Evolutionary conservation across 2,888 invertebrate species (phyloP).

Genomic region (Pollenia labialis): DNA sequence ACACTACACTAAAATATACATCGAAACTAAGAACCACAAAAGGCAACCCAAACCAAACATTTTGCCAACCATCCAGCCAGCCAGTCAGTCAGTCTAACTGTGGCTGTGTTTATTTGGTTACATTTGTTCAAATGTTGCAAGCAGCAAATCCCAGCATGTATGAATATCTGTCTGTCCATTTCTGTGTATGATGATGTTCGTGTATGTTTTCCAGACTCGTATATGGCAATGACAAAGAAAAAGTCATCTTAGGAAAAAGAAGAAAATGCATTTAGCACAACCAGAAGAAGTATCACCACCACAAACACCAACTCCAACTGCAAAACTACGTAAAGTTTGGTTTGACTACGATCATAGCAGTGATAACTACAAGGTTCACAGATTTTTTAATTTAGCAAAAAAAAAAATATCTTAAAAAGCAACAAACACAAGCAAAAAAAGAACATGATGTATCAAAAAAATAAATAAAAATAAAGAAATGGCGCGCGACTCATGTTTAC

Average conservation of each 20-base stretch:
- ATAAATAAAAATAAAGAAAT: constrained; percentile 77
- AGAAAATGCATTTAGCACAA: constrained; percentile 77
- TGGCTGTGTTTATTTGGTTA: constrained; percentile 46
- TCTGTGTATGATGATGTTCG: constrained; percentile 51
- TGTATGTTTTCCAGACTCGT: constrained; percentile 36
- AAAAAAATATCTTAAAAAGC: constrained; percentile 72
- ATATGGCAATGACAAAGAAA: constrained; percentile 68
- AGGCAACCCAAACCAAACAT: constrained; percentile 50
- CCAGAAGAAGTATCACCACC: constrained; percentile 42
- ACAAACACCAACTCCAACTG: constrained; percentile 43
- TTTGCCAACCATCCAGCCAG: constrained; percentile 2
- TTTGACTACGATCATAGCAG: constrained; percentile 75
- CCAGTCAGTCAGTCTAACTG: constrained; percentile 57
- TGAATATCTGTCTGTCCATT: constrained; percentile 19
- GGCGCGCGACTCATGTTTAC: constrained; percentile 83
- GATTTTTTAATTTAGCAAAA: constrained; percentile 79
- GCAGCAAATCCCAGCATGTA: constrained; percentile 75
- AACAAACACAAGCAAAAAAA: constrained; percentile 58
- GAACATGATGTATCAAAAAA: constrained; percentile 75
- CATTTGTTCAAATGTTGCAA: constrained; percentile 64
- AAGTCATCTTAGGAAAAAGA: constrained; percentile 37
- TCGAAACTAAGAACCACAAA: constrained; percentile 50
- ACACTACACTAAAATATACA: constrained; percentile 25
- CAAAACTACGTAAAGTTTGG: constrained; percentile 49
- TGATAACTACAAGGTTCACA: constrained; percentile 83